Conservation (phyloP, 2,888 invertebrate genomes). For the Cantharis lateralis region DNA sequence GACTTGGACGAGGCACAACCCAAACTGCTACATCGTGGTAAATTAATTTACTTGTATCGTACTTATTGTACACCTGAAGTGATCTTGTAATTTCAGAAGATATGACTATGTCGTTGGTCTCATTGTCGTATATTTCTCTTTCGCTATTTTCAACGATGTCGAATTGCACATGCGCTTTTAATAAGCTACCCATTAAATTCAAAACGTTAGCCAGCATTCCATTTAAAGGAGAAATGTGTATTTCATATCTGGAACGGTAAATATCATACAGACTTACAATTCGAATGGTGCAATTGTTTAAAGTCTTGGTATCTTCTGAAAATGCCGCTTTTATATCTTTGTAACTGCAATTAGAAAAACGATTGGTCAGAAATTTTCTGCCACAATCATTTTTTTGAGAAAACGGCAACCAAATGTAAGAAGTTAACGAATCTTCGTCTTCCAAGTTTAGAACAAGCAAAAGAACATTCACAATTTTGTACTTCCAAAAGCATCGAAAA, state of each 20-base stretch:
- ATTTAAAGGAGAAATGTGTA: neutral
- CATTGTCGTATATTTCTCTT: neutral
- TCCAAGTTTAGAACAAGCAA: neutral
- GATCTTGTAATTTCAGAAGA: neutral
- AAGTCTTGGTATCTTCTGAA: neutral
- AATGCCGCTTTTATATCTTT: neutral
- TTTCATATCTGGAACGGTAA: neutral
- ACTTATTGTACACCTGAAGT: neutral
- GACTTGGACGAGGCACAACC: neutral
- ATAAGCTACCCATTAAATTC: neutral
- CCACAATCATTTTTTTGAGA: neutral
- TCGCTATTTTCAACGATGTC: neutral
- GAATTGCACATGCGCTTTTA: neutral
- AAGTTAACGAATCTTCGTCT: neutral
- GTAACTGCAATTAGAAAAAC: neutral
- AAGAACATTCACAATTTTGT: neutral
- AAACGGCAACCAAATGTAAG: neutral
- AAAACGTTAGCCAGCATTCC: neutral
- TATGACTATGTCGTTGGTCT: neutral
- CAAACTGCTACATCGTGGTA: neutral
- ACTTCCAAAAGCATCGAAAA: too few relatives aligned
- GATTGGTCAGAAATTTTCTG: neutral
- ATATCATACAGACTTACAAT: neutral
- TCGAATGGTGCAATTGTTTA: neutral
- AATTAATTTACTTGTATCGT: neutral